Conservation (phyloP, 1,140 invertebrate species). For the Heterodera schachtii region DNA sequence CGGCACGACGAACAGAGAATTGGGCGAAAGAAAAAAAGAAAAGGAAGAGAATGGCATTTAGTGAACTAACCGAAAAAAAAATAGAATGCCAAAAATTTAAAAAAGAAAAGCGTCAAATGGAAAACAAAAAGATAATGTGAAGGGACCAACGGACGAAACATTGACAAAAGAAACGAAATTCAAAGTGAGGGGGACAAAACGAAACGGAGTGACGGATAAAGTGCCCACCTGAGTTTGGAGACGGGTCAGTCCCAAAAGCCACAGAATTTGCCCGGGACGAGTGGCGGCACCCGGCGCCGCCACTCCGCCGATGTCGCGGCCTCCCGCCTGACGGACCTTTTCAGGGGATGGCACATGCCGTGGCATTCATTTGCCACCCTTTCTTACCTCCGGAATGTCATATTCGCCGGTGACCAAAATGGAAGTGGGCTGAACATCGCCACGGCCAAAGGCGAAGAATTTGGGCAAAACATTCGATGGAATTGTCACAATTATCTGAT, state of each 20-base stretch:
- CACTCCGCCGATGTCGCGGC: constrained; percentile 74
- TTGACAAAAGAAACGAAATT: not conserved
- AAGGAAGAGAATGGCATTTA: too few relatives aligned
- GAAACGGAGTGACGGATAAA: constrained; percentile 23
- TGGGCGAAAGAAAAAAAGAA: too few relatives aligned
- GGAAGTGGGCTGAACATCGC: constrained; percentile 62
- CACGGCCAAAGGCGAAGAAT: constrained; percentile 63
- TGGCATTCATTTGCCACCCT: not conserved
- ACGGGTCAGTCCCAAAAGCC: constrained; percentile 94
- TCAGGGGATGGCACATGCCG: not conserved
- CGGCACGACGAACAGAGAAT: not conserved
- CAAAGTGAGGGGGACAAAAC: not conserved
- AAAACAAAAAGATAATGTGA: constrained; percentile 1
- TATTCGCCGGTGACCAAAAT: constrained; percentile 65
- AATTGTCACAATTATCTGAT: constrained; percentile 62
- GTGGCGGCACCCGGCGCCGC: constrained; percentile 79
- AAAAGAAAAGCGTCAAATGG: constrained; percentile 4
- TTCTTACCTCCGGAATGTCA: constrained; percentile 55
- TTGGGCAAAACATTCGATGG: constrained; percentile 62
- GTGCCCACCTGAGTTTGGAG: constrained; percentile 97
- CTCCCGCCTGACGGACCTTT: constrained; percentile 19
- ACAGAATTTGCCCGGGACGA: constrained; percentile 93
- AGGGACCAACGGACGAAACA: constrained; percentile 1
- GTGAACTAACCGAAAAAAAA: too few relatives aligned
- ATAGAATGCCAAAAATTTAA: constrained; percentile 10